These are phyloP conservation scores for Meda fulgida DNA, from an alignment of 2,797 vertebrate genomes.

Conservation along the genomic window DNA sequence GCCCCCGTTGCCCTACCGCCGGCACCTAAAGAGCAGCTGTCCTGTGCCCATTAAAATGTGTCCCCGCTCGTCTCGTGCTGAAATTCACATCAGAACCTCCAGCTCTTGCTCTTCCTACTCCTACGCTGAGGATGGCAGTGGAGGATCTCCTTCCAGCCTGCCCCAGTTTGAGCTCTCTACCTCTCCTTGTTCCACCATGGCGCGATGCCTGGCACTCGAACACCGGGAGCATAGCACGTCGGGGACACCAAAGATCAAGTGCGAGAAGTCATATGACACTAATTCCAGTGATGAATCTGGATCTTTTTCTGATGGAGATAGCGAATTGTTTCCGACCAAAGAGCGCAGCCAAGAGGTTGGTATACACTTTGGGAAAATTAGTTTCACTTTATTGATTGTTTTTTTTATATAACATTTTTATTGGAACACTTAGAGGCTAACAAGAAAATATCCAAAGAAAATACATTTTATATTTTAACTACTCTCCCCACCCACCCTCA, in stretches of 20 bases:
- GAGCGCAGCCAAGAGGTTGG: conserved; percentile 91
- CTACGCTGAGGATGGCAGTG: conserved; percentile 88
- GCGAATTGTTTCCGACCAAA: conserved; percentile 90
- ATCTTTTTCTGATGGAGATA: conserved; percentile 96
- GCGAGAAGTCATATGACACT: conserved; percentile 89
- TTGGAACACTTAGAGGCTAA: not conserved
- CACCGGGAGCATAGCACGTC: conserved; percentile 81
- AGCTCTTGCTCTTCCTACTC: conserved; percentile 91
- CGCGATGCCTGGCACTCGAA: conserved; percentile 84
- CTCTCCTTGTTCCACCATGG: conserved; percentile 87
- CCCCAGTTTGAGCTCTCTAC: conserved; percentile 91
- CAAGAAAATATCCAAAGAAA: not conserved
- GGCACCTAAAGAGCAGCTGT: conserved; percentile 86
- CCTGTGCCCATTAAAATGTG: conserved; percentile 89
- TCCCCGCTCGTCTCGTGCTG: conserved; percentile 84
- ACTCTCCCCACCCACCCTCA: not conserved
- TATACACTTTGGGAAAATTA: conserved; percentile 5
- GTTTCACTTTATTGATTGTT: not conserved
- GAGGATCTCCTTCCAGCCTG: conserved; percentile 89
- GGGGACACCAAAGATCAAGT: conserved; percentile 88
- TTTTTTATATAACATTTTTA: not conserved
- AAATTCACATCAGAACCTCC: conserved; percentile 87
- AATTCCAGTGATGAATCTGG: conserved; percentile 96
- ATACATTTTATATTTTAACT: not conserved
- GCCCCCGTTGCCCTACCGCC: conserved; percentile 76